These are phyloP conservation scores for Ophraella communa DNA, from an alignment of 2,888 invertebrate species.

Conservation along the genomic window DNA sequence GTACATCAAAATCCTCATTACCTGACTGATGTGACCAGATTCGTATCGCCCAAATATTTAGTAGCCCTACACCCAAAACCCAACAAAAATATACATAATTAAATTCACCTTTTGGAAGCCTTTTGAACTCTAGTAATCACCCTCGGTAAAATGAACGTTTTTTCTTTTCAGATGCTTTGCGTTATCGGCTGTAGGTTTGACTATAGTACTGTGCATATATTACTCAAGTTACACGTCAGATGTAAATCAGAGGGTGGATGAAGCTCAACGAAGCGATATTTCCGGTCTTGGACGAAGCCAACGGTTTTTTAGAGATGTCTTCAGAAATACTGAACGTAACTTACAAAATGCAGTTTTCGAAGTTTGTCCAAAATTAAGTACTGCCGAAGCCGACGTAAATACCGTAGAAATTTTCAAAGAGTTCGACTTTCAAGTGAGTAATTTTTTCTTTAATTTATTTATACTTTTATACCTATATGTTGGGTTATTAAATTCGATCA, in stretches of 20 bases:
- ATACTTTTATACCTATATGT: not conserved
- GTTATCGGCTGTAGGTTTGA: conserved; percentile 55
- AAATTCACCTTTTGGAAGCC: too few species aligned
- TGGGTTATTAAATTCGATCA: too few species aligned
- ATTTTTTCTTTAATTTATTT: not conserved
- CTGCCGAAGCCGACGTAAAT: conserved; percentile 72
- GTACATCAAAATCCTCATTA: too few species aligned
- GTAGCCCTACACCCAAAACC: too few species aligned
- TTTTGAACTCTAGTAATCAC: too few species aligned
- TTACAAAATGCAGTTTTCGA: conserved; percentile 37
- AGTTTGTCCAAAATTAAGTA: conserved; percentile 51
- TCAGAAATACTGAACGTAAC: conserved; percentile 3
- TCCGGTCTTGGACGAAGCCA: conserved; percentile 18
- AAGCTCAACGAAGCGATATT: conserved; percentile 7
- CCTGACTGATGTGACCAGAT: too few species aligned
- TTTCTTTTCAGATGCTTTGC: conserved; percentile 49
- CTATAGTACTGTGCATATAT: conserved; percentile 59
- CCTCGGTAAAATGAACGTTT: too few species aligned
- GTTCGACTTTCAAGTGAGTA: conserved; percentile 81
- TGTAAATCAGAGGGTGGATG: conserved; percentile 38
- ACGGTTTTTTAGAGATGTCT: conserved; percentile 20
- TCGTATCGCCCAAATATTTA: too few species aligned
- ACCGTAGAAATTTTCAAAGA: conserved; percentile 75
- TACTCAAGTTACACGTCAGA: conserved; percentile 58
- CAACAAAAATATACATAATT: too few species aligned